Base-by-base conservation (phyloP, 2,113 vertebrate species). In the Phalacrocorax carbo region DNA sequence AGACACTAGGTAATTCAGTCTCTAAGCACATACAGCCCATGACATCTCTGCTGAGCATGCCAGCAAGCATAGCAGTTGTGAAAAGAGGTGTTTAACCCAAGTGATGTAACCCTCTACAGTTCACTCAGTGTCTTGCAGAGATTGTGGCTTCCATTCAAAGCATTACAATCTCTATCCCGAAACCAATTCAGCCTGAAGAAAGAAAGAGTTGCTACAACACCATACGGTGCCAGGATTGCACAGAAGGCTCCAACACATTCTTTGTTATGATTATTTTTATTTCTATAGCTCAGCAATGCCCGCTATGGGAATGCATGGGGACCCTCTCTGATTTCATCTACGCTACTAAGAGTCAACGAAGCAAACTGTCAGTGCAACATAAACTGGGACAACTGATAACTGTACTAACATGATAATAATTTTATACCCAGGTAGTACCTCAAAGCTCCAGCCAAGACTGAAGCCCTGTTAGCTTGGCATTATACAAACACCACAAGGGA, bases 91-190 rank as follows among this genome's bases (percentile, higher is more conserved):
- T 57, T 90, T 54, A 91, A 85, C 81, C 58, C 91, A 14, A 55
- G 66, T 75, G 75, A 77, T 51, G 81, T 46, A 88, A 91, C 78
- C 73, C 73, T 86, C 78, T 58, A 57, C 84, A 58, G 83, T 30
- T 81, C 81, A 49, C 83, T 78, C 0, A 0, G 29, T 69, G 49
- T 55, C 84, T 54, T 89, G 52, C 78, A 91, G 88, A 89, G 83
- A 64, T 75, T 38, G 70, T 79, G 84, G 73, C 55, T 95, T 78
- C 84, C 75, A 44, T 80, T 93, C 95, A 96, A 83, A 93, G 58
- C 71, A 75, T 66, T 84, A 51, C 71, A 81, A 51, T 80, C 68
- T 80, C 91, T 48, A 54, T 46, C 62, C 87, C 3, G 0, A 86
- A 94, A 77, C n/a, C 1, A 0, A 73, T 70, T 90, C 91, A 95